Conservation (phyloP, 2,113 vertebrate genomes). For the Hyla sarda region DNA sequence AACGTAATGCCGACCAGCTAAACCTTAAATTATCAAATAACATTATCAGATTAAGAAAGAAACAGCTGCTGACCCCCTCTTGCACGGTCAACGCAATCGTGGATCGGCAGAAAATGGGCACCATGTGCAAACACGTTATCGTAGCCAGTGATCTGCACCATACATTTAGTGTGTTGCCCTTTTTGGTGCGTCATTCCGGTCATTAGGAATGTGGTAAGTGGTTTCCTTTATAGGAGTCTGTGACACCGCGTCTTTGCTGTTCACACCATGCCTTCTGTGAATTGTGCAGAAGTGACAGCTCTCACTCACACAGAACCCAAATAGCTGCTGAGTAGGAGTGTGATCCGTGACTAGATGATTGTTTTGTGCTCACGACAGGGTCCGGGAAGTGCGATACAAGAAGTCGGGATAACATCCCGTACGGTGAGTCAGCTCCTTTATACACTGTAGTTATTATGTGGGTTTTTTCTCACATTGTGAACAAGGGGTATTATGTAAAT, state of each 20-base stretch:
- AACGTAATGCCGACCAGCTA: too few relatives aligned
- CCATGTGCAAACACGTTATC: too few relatives aligned
- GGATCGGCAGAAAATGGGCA: too few relatives aligned
- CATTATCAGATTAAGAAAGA: too few relatives aligned
- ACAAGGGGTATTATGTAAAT: neutral
- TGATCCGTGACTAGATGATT: conserved; percentile 10
- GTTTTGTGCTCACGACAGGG: neutral
- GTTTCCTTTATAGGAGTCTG: neutral
- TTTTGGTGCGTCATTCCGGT: too few relatives aligned
- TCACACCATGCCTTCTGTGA: neutral
- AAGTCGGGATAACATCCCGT: neutral
- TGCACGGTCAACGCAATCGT: too few relatives aligned
- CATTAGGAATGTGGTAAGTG: neutral
- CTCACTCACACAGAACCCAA: conserved; percentile 29
- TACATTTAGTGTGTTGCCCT: too few relatives aligned
- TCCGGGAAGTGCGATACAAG: neutral
- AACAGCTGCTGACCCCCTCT: too few relatives aligned
- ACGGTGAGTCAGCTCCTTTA: neutral
- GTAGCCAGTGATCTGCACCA: too few relatives aligned
- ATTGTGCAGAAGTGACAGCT: neutral
- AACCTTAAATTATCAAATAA: too few relatives aligned
- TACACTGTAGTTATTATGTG: neutral
- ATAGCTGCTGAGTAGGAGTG: conserved; percentile 26
- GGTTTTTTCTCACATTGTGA: neutral
- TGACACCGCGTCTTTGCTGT: neutral